Evolutionary conservation across 1,140 invertebrate species (phyloP), one percentile per base, ranked within the genome.

Genomic region (Philotrypesis tridentata): DNA sequence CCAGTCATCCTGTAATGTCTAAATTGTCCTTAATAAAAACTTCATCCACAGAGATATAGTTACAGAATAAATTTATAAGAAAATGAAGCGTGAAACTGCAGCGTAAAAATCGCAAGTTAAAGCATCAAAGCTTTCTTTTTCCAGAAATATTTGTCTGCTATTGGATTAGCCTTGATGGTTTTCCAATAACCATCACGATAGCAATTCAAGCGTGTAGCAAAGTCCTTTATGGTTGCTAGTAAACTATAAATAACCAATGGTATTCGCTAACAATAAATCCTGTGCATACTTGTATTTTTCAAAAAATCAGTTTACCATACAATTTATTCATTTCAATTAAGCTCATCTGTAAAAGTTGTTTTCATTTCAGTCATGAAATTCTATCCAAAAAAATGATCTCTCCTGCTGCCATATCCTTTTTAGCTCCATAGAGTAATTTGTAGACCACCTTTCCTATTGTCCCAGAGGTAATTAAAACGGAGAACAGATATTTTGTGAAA

Each of bases 121-220:
- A 23, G 37, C 48, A n/a, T 6, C n/a, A 70, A 72, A 72, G 25
- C 61, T 17, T 17, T 61, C n/a, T 29, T 29, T 60, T 77, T 72
- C 23, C 65, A 65, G 48, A 79, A 76, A 76, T 72, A 80, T 83
- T 80, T 80, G 29, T 80, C 61, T 79, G 63, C 33, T 80, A 65
- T 74, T 76, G 55, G 67, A 71, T 80, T 76, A 76, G 31, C 86
- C 86, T 88, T 86, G 87, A 76, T 82, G 82, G 84, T 88, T 90
- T 90, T 90, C 90, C 89, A 89, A 90, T 91, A 91, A 87, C 84
- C 86, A 88, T 83, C 85, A 84, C 89, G 87, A 87, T 88, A 89
- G 84, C 84, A 85, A 88, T 89, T 89, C 88, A 88, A 85, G 86
- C 87, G 88, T 86, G 88, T 85, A 88, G 73, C 82, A 86, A 85